Evolutionary conservation across 2,797 vertebrate genomes (phyloP), one percentile per base, ranked within the genome.

Genomic region (Bovichtus diacanthus): DNA sequence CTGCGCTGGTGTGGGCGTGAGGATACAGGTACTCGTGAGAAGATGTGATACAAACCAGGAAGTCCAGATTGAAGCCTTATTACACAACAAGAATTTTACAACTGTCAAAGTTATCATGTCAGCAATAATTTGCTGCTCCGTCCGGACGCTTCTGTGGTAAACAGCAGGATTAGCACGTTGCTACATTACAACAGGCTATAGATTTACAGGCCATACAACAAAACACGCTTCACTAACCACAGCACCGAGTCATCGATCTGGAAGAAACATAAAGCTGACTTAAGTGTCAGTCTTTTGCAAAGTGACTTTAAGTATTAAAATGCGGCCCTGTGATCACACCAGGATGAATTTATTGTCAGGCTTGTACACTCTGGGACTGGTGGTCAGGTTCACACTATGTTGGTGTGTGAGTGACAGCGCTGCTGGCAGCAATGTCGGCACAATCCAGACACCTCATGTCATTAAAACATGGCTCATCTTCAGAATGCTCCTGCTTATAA

Each of bases 381-480:
- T 69, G 67, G 50, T 82, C 63, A 73, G 43, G 63, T 82, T 88
- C 78, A 58, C 76, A 75, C 76, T 67, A 43, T 66, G 55, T 62
- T 49, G 47, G 36, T 73, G 43, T 78, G 83, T 78, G 73, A 73
- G 61, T 66, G 67, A 69, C 62, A 47, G 70, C 54, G 23, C 23
- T 16, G 69, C 72, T 78, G 78, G 71, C 81, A 73, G 80, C 51
- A 21, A 2, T 34, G 61, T 62, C 39, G 43, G 64, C 78, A 77
- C 79, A 85, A 71, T 85, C 79, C 77, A 73, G 76, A 80, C 74
- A 77, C 82, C 50, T 80, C 59, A 18, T 74, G 67, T 63, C 74
- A 69, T 73, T 61, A 61, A 56, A 82, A 61, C 63, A 60, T 56
- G 53, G 59, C 78, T 70, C 65, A 43, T 84, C 16, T 66, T 82